Conservation (phyloP, 2,888 invertebrate species). For the Drosophila mercatorum region DNA sequence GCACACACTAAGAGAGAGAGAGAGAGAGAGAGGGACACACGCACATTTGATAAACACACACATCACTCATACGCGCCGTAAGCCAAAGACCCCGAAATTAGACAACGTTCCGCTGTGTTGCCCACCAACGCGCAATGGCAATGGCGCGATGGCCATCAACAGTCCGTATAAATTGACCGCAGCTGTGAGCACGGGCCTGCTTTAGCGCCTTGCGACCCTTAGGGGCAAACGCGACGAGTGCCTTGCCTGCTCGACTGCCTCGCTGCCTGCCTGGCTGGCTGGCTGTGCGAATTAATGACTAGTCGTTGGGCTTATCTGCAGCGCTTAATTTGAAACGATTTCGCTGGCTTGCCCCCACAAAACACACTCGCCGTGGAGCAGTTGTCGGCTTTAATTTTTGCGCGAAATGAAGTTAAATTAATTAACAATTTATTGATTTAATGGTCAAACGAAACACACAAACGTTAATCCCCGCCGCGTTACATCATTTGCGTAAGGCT, state of each 20-base stretch:
- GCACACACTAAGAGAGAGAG: slow-evolving; percentile 25
- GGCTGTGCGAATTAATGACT: slow-evolving; percentile 57
- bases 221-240: slow-evolving; percentile 26
- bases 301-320: slow-evolving; percentile 59
- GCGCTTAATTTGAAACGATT: slow-evolving; percentile 66
- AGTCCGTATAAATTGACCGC: slow-evolving; percentile 55
- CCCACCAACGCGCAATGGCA: slow-evolving; percentile 16
- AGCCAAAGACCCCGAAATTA: slow-evolving; percentile 40
- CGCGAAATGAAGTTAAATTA: slow-evolving; percentile 50
- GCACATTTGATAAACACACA: slow-evolving; percentile 24
- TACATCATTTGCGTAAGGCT: slow-evolving; percentile 25
- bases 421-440: slow-evolving; percentile 55
- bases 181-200: slow-evolving; percentile 32
- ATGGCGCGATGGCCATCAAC: slow-evolving; percentile 43
- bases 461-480: slow-evolving; percentile 27
- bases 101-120: slow-evolving; percentile 51
- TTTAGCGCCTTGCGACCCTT: slow-evolving; percentile 54
- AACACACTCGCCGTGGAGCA: not conserved
- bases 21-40: not conserved
- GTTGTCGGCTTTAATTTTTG: slow-evolving; percentile 35
- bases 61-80: slow-evolving; percentile 55
- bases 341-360: slow-evolving; percentile 32
- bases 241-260: slow-evolving; percentile 6
- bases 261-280: slow-evolving; percentile 6
- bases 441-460: slow-evolving; percentile 28